Evolutionary conservation across 2,797 vertebrate species (phyloP).

Genomic region (Threskiornis aethiopicus): DNA sequence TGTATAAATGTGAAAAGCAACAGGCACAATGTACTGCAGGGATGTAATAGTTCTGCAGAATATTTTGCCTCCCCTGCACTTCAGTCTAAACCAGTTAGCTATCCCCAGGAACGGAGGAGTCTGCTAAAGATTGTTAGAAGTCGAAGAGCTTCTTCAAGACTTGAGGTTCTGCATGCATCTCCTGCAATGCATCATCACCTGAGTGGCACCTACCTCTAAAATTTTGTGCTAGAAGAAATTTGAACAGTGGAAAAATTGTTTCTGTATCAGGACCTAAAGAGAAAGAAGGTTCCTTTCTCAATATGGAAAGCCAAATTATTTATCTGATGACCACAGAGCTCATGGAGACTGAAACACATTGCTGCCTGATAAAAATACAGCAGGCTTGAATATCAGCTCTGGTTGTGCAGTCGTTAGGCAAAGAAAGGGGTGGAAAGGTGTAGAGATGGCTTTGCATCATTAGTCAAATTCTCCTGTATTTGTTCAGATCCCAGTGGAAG

Average conservation of each 20-base stretch:
- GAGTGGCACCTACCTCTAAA: background rate
- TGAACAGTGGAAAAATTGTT: background rate
- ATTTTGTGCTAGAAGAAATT: background rate
- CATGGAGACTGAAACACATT: background rate
- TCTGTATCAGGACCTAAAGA: background rate
- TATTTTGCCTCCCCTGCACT: background rate
- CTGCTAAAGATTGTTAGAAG: background rate
- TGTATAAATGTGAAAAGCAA: background rate
- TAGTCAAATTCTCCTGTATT: background rate
- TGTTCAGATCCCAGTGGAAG: background rate
- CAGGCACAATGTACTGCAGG: fast-evolving
- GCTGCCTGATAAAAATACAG: background rate
- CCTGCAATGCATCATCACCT: background rate
- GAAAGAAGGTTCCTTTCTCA: background rate
- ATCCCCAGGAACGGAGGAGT: background rate
- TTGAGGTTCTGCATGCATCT: background rate
- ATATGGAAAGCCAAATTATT: background rate
- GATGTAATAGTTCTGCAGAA: background rate
- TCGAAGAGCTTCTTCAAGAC: background rate
- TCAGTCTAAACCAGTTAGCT: background rate
- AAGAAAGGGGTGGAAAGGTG: background rate
- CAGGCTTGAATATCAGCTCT: background rate
- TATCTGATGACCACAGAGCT: background rate
- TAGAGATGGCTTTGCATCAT: background rate
- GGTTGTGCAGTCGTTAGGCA: background rate